phyloP scores from a whole-genome alignment of 1,140 invertebrate species.

The Homarus americanus region DNA sequence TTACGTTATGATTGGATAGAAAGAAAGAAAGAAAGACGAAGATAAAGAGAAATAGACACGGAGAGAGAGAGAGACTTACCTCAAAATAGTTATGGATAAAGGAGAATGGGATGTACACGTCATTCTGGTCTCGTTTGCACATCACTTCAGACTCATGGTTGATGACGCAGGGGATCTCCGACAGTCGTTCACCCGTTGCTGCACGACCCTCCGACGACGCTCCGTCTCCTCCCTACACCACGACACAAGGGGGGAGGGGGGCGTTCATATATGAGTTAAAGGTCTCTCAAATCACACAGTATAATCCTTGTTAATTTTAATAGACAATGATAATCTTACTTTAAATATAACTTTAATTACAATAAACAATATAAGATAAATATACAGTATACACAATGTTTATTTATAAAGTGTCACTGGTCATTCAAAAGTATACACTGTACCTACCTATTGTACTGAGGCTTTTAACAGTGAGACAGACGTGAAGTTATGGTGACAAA shows the following conservation, averaged over 20 bases:
- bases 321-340: not conserved
- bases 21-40: not conserved
- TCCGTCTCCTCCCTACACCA: not conserved
- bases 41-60: not conserved
- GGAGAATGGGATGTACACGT: conserved; percentile 94
- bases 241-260: not conserved
- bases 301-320: not conserved
- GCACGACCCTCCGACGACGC: not conserved
- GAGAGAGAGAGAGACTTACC: conserved; percentile 79
- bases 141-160: conserved; percentile 92
- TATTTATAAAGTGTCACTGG: too few species aligned
- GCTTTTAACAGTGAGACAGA: too few species aligned
- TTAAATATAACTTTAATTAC: too few species aligned
- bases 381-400: too few species aligned
- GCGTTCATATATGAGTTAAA: too few species aligned
- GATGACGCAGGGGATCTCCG: conserved; percentile 91
- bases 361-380: too few species aligned
- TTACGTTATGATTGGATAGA: too few species aligned
- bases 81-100: conserved; percentile 97
- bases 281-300: not conserved
- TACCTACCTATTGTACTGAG: too few species aligned
- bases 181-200: conserved; percentile 21
- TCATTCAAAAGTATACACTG: too few species aligned
- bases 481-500: too few species aligned
- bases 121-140: conserved; percentile 86